These are phyloP conservation scores for Ia io DNA, from an alignment of 2,113 vertebrate genomes.

Conservation along the genomic window DNA sequence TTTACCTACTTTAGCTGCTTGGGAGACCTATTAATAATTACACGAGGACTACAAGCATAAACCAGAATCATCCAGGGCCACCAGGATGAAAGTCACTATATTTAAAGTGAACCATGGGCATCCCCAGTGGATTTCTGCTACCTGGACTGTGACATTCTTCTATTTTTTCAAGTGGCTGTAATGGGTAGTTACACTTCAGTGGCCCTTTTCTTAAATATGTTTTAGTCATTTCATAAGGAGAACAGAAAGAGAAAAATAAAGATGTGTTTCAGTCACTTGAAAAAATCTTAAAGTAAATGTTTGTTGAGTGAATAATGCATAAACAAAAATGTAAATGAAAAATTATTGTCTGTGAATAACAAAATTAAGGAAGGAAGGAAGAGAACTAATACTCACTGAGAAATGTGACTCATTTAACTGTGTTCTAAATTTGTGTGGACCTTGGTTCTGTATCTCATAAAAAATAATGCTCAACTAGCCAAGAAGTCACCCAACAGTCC, in stretches of 20 bases:
- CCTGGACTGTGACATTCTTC: not conserved
- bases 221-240: not conserved
- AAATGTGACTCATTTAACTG: not conserved
- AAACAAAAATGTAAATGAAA: not conserved
- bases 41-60: not conserved
- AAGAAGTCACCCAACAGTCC: constrained; percentile 13
- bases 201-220: not conserved
- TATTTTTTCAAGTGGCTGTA: not conserved
- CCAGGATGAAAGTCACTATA: not conserved
- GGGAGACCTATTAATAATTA: not conserved
- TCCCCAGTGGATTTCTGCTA: not conserved
- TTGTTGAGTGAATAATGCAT: not conserved
- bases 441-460: not conserved
- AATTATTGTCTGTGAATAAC: not conserved
- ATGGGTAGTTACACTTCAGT: not conserved
- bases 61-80: not conserved
- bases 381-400: not conserved
- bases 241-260: not conserved
- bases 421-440: not conserved
- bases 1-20: not conserved
- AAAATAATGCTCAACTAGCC: not conserved
- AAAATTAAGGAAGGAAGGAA: not conserved
- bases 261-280: not conserved
- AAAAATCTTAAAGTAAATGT: constrained; percentile 10
- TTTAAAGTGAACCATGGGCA: not conserved